Evolutionary conservation across 1,140 invertebrate genomes (phyloP), one percentile per base, ranked within the genome.

Genomic region (Heliconius congener): DNA sequence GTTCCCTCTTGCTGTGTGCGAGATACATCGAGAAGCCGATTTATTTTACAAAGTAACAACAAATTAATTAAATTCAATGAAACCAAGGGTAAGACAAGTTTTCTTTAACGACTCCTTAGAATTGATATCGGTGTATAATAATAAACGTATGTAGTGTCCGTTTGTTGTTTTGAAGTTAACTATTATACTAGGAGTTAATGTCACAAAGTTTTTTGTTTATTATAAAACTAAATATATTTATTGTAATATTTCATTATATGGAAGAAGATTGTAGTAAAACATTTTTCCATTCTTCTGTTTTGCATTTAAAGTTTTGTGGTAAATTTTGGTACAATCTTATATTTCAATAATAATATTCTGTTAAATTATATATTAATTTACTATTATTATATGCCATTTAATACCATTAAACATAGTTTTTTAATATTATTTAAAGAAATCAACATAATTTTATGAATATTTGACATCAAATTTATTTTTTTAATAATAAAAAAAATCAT

Each of bases 81-180:
- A 66, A 66, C 60, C 27, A 30, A 66, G 60, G 27, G 60, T 66
- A 66, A 66, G 27, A 66, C 60, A 66, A 66, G 60, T 30, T 66
- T 30, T 30, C 11, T 66, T 66, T 30, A 66, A 30, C 60, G 27
- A 30, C 23, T 66, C 27, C 60, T 30, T 66, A 66, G 60, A 66
- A 66, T 66, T 66, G 60, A 66, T 30, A 66, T 23, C 27, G 60
- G 27, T 66, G 60, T 16, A 66, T 66, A 66, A 66, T 30, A 66
- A 66, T 66, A 66, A 66, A 66, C 27, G 11, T 66, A 13, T 66
- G 60, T 66, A 27, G 27, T 16, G 60, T 66, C 60, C 5, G 60
- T 30, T 27, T 66, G 60, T 66, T 66, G 3, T 66, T 66, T 66
- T 66, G 30, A 18, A 66, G 23, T 66, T 30, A 66, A 66, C 11